These are phyloP conservation scores for Prochilodus magdalenae DNA, from an alignment of 2,113 vertebrate genomes.

Conservation along the genomic window DNA sequence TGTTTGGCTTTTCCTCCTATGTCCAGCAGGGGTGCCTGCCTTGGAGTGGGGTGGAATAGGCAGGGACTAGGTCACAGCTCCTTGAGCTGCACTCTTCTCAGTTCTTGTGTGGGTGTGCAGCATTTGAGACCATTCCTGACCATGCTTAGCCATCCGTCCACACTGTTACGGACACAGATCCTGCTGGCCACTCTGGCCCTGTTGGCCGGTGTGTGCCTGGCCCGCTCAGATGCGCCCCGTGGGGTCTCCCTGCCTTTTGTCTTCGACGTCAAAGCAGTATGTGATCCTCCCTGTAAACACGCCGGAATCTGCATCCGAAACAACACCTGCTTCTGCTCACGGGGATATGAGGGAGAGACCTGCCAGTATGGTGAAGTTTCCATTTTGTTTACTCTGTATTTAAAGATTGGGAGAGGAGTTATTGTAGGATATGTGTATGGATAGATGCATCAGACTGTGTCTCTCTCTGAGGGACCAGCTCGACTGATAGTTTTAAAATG, in stretches of 20 bases:
- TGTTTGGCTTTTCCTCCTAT: constrained; percentile 19
- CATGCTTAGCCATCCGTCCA: constrained; percentile 32
- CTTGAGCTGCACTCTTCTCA: constrained; percentile 26
- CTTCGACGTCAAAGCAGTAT: constrained; percentile 74
- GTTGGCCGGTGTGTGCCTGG: constrained; percentile 53
- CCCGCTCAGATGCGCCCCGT: constrained; percentile 70
- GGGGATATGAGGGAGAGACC: constrained; percentile 83
- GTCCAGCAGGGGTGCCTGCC: constrained; percentile 47
- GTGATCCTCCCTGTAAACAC: constrained; percentile 81
- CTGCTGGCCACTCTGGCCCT: constrained; percentile 29
- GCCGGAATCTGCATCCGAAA: constrained; percentile 83
- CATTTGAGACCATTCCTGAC: constrained; percentile 44
- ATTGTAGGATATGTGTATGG: background rate
- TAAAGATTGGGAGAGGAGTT: background rate
- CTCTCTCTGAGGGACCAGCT: background rate
- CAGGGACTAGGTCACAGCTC: constrained; percentile 12
- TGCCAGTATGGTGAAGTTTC: constrained; percentile 81
- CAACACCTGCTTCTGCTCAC: constrained; percentile 83
- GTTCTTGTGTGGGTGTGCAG: constrained; percentile 39
- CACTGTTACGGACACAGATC: constrained; percentile 21
- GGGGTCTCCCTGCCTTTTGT: constrained; percentile 77
- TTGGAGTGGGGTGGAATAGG: background rate
- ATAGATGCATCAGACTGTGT: background rate
- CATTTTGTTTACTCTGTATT: constrained; percentile 24
- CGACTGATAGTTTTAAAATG: too few relatives aligned